A percentile compares a stretch with the other conserved stretches of the same genome.
Evolutionary conservation across 2,797 vertebrate species (phyloP).

Genomic region (Gymnopithys bicolor): DNA sequence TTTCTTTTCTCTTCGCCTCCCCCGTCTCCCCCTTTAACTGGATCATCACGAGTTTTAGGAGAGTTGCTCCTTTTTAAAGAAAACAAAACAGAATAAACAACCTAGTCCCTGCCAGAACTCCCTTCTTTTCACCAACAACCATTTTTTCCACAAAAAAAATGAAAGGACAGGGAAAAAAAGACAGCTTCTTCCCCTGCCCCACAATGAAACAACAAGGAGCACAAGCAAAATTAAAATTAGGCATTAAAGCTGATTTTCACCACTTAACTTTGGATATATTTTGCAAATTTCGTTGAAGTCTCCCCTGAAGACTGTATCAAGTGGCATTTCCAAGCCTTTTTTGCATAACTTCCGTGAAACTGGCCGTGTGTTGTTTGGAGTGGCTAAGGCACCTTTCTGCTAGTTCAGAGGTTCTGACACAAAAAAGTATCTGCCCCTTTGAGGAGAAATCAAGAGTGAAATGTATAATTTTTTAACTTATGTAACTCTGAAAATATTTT

Average conservation of each 20-base stretch:
- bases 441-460: not conserved
- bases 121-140: constrained; percentile 49
- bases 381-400: constrained; percentile 12
- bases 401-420: not conserved
- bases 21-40: constrained; percentile 61
- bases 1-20: constrained; percentile 56
- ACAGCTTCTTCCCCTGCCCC: constrained; percentile 66
- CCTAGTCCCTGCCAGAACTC: constrained; percentile 41
- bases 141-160: constrained; percentile 45
- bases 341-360: not conserved
- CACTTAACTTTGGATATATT: constrained; percentile 68
- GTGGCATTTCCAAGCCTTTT: constrained; percentile 31
- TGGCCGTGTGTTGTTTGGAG: not conserved
- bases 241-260: constrained; percentile 70
- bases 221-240: constrained; percentile 68
- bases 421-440: not conserved
- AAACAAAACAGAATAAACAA: constrained; percentile 73
- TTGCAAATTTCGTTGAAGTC: constrained; percentile 54
- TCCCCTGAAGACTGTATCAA: constrained; percentile 16
- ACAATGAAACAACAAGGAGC: constrained; percentile 66
- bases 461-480: constrained; percentile 27
- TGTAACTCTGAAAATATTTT: constrained; percentile 30
- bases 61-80: constrained; percentile 60
- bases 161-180: constrained; percentile 58
- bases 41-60: constrained; percentile 67